phyloP scores from a whole-genome alignment of 2,888 invertebrate species.

The Scaptomyza flava region DNA sequence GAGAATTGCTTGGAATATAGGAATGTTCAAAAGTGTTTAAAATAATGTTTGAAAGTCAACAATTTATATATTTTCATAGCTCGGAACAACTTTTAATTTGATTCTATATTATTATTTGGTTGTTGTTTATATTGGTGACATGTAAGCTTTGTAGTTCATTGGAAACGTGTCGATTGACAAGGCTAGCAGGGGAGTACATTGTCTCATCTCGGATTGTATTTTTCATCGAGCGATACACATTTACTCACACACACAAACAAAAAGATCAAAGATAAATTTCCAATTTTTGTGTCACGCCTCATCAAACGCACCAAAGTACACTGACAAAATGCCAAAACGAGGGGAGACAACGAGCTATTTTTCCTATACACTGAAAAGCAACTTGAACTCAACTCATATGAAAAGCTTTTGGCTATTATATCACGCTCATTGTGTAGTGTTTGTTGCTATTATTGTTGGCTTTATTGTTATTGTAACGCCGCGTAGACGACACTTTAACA shows the following conservation, averaged over 20 bases:
- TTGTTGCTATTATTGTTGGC: constrained; percentile 70
- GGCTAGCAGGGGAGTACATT: constrained; percentile 28
- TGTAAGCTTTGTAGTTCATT: constrained; percentile 32
- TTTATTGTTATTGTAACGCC: constrained; percentile 76
- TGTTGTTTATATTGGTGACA: constrained; percentile 32
- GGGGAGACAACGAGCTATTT: neutral
- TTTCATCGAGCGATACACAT: constrained; percentile 54
- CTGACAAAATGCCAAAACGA: constrained; percentile 57
- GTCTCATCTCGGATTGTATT: constrained; percentile 59
- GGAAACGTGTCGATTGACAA: constrained; percentile 53
- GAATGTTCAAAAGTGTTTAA: neutral
- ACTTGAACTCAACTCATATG: constrained; percentile 69
- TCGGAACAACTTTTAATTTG: constrained; percentile 33
- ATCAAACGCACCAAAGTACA: constrained; percentile 66
- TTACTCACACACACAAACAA: constrained; percentile 59
- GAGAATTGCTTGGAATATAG: no score
- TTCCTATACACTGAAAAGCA: constrained; percentile 10
- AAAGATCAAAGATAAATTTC: constrained; percentile 79
- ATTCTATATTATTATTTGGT: constrained; percentile 22
- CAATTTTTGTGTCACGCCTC: constrained; percentile 74
- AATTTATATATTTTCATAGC: constrained; percentile 34
- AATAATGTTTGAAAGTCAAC: no score
- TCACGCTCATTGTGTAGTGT: constrained; percentile 52
- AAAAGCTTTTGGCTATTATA: constrained; percentile 73
- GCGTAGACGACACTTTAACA: constrained; percentile 72